Conservation (phyloP, 2,797 vertebrate genomes). For the Melopsittacus undulatus region DNA sequence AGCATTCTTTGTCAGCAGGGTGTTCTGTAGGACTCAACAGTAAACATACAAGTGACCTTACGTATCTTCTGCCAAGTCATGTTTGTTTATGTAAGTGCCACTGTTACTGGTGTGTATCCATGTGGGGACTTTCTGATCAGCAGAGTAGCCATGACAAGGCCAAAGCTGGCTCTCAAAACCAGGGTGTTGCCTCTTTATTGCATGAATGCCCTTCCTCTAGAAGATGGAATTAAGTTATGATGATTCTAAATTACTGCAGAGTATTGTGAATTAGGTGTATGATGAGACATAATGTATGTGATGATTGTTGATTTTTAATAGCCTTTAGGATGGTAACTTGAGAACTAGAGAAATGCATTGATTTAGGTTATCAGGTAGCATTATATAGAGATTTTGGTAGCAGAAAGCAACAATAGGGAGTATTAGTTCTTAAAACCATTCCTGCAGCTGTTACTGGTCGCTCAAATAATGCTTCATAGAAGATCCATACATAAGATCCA, state of each 20-base stretch:
- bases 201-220: not conserved
- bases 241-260: not conserved
- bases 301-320: not conserved
- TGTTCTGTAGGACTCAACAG: not conserved
- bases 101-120: not conserved
- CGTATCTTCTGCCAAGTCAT: not conserved
- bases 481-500: not conserved
- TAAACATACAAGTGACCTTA: not conserved
- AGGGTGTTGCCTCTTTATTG: not conserved
- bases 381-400: not conserved
- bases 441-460: not conserved
- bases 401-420: not conserved
- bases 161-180: not conserved
- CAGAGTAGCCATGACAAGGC: not conserved
- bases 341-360: not conserved
- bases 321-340: not conserved
- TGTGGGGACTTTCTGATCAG: not conserved
- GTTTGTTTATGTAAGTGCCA: not conserved
- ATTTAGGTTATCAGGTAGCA: not conserved
- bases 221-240: not conserved
- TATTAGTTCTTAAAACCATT: not conserved
- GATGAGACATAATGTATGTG: not conserved
- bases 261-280: not conserved
- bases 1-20: not conserved
- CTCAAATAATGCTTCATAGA: not conserved